Evolutionary conservation across 2,888 invertebrate genomes (phyloP), one percentile per base, ranked within the genome.

Genomic region (Zaprionus lineosus): DNA sequence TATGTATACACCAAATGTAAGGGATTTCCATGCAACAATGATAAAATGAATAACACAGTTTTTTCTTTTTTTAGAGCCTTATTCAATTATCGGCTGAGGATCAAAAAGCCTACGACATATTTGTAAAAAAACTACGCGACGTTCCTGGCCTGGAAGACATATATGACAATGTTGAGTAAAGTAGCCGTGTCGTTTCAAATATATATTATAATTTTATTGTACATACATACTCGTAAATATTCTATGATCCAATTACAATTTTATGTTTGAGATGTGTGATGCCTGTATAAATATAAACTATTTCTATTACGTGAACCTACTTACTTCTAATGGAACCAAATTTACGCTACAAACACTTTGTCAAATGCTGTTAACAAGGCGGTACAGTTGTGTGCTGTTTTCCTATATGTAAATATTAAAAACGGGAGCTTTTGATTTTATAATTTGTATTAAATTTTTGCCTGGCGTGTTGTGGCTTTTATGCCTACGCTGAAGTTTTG

Each of bases 141-240:
- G 43, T 93, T 8, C 91, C 92, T 0, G 94, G 93, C 48, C 90
- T 94, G 51, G 90, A 92, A 37, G 91, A 91, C 72, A 84, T 94
- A 39, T 91, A 91, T 73, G 92, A 93, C 77, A 94, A 94, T 86
- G 66, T 87, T 6, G 74, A 83, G 21, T 72, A 31, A 57, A 52
- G 0, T 4, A 0, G 4, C n/a, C 4, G 33, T 34, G 1, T 14
- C 12, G 31, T 19, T 9, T 28, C 36, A 9, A 16, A 6, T 56
- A 28, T 37, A 18, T n/a, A 7, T 55, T 18, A 51, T 15, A 11
- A n/a, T n/a, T 65, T 59, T 65, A 65, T 65, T 65, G 44, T 68
- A 68, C 64, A 58, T 51, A 47, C 51, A 53, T 69, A 59, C 37
- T 65, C 36, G 21, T 29, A 55, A 56, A 55, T 55, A 55, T 21